Base-by-base conservation (phyloP, 2,797 vertebrate genomes). In the Melanotaenia parkinsoni region DNA sequence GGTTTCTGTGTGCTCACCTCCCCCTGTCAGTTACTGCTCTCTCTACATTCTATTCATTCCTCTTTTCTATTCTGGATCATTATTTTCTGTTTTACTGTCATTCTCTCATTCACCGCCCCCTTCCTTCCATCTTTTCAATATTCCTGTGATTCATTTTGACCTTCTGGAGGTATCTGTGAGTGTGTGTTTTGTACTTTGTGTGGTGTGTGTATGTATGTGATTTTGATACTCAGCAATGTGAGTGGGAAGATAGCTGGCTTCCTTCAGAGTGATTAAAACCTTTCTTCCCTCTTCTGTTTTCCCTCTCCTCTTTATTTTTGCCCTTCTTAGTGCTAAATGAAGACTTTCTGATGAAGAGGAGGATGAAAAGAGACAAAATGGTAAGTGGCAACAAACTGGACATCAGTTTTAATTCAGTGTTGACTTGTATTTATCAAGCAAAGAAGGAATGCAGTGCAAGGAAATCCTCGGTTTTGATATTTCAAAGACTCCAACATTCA, bases 241-340 rank as follows among this genome's bases (percentile, higher is more conserved):
- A 86, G 91, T 88, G 91, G 89, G 72, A 80, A 88, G 79, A 78
- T 67, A 76, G 70, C 75, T 89, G 79, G 82, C 87, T 84, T 87
- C 84, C 78, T 88, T 88, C 84, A 83, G 74, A 70, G 75, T 88
- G 83, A 90, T 86, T 92, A 89, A 91, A 91, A 90, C 82, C 87
- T 89, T 91, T 88, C 82, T 79, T 74, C 71, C 91, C 64, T 85
- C 47, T 71, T 70, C 74, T 80, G 66, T 22, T 70, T 77, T 78
- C 68, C 70, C 63, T 76, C 45, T 65, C 16, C n/a, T 75, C 28
- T 81, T 37, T 72, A 43, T 81, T 62, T 85, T 58, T 68, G 38
- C 33, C 33, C 4, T 58, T 76, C 61, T 85, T 51, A 86, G 86
- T 80, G 70, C 68, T 76, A 67, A 66, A 53, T 72, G 60, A 71